Evolutionary conservation across 2,113 vertebrate species (phyloP).

Genomic region (Gorsachius goisagi): DNA sequence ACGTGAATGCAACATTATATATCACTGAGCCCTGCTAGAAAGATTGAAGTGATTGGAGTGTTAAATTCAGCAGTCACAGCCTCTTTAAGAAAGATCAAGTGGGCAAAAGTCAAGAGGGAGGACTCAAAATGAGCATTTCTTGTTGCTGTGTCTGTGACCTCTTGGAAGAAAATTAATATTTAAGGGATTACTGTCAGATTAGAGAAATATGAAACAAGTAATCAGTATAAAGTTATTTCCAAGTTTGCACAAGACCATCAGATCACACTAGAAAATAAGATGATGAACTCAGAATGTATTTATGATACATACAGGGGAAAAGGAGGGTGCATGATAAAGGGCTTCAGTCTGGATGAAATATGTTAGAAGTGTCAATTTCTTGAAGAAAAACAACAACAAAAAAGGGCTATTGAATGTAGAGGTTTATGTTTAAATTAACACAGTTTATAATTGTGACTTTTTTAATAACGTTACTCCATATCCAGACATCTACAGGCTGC

Average conservation of each 20-base stretch:
- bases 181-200: neutral
- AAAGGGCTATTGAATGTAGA: neutral
- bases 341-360: neutral
- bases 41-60: neutral
- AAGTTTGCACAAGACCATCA: neutral
- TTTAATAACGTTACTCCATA: neutral
- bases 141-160: neutral
- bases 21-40: neutral
- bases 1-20: neutral
- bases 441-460: neutral
- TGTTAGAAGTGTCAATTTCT: neutral
- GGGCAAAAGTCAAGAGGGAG: neutral
- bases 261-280: neutral
- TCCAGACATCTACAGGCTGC: neutral
- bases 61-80: neutral
- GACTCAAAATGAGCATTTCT: neutral
- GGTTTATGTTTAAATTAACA: neutral
- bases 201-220: neutral
- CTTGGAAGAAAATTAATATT: neutral
- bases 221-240: neutral
- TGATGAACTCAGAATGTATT: neutral
- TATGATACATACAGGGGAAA: neutral
- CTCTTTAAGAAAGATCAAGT: neutral
- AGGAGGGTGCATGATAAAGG: neutral
- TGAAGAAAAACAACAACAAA: neutral